Base-by-base conservation (phyloP, 64 coral and sea anemone species). In the Anthopleura sola region DNA sequence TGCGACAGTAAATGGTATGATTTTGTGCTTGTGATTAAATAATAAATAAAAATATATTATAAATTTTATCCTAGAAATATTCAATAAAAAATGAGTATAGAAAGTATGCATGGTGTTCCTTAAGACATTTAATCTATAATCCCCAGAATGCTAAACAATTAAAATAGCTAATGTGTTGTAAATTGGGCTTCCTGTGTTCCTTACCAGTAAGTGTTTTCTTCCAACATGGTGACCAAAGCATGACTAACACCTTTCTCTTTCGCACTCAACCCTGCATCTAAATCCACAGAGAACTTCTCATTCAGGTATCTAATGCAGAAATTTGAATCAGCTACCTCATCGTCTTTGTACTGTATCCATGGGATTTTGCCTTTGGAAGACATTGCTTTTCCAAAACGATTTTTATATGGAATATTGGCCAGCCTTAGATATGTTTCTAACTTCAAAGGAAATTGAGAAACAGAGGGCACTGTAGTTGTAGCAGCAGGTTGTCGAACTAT, bases 311-410 rank as follows among this genome's bases (percentile, higher is more conserved):
- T 80, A 47, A 94, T 87, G 80, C 88, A 91, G 60, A 94, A 94
- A 85, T 94, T 94, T 16, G 93, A 94, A 80, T 94, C 93, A 37
- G 93, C 88, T 17, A 94, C 87, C 24, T 74, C 80, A 60, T 90
- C 75, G 49, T 87, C 75, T 38, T 94, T 91, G 69, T 94, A 94
- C 69, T 78, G 31, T 60, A 94, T 94, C 88, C 88, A 94, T 32
- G 93, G 93, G 29, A 94, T 87, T 80, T 94, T 90, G 24, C 93
- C 93, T 85, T 94, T 94, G 0, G 85, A 87, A n/a, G 93, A 94
- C 12, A 80, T 34, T 20, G 80, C 86, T 16, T 37, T n/a, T 9
- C 85, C 69, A 58, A 90, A 87, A 26, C 84, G 84, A 88, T 91
- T 90, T 38, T 91, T 40, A 84, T 94, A 90, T 5, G 93, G 88